A percentile compares a stretch with the other conserved stretches of the same genome.
These are phyloP conservation scores for Gonioctena quinquepunctata DNA, from an alignment of 1,140 invertebrate genomes.

Conservation along the genomic window DNA sequence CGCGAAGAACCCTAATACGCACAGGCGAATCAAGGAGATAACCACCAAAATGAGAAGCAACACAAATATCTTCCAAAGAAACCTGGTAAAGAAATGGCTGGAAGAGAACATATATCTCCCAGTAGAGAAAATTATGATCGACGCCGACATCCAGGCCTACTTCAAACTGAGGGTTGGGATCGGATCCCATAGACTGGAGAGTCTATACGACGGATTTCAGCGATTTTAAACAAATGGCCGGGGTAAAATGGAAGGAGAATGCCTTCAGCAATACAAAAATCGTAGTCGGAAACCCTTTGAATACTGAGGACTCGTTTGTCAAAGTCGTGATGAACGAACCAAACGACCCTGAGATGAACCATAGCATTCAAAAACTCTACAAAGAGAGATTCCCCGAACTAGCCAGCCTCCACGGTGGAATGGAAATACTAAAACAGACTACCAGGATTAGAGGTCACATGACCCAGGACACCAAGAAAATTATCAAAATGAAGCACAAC, in stretches of 20 bases:
- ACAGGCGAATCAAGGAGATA: not conserved
- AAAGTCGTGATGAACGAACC: conserved; percentile 16
- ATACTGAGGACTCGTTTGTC: not conserved
- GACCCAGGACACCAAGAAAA: not conserved
- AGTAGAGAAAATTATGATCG: not conserved
- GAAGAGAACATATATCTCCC: not conserved
- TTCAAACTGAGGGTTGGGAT: not conserved
- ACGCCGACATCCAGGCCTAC: not conserved
- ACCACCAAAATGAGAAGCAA: not conserved
- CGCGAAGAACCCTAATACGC: not conserved
- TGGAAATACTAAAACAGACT: conserved; percentile 14
- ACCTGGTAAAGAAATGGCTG: not conserved
- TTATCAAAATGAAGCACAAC: not conserved
- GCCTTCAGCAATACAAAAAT: conserved; percentile 2
- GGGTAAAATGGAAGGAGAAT: not conserved
- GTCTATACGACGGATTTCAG: not conserved
- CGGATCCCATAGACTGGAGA: not conserved
- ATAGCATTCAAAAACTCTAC: conserved; percentile 13
- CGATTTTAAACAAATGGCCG: not conserved
- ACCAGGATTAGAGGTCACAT: not conserved
- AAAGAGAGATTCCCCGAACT: conserved; percentile 20
- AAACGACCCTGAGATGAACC: conserved; percentile 16
- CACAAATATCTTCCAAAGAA: not conserved
- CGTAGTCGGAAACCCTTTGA: conserved; percentile 10
- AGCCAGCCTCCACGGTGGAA: not conserved